Percentiles rank a stretch among this genome's conserved stretches.
Conservation (phyloP, 2,888 invertebrate genomes). For the Drosophila gaucha region DNA sequence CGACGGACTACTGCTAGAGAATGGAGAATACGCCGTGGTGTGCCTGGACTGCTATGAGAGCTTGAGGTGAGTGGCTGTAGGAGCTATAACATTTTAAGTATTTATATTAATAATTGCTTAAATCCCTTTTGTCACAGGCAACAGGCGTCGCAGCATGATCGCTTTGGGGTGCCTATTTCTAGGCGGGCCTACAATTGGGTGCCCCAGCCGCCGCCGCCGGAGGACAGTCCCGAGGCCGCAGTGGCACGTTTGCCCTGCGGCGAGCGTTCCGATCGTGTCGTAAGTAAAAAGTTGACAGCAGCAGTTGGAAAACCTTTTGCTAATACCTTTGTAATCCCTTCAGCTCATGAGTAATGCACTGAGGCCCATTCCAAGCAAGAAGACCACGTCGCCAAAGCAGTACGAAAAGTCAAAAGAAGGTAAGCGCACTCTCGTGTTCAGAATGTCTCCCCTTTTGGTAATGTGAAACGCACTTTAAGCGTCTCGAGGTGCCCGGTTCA, state of each 20-base stretch:
- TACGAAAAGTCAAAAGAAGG: constrained; percentile 85
- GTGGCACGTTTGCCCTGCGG: constrained; percentile 94
- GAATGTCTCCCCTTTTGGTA: constrained; percentile 34
- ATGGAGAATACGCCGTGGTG: constrained; percentile 95
- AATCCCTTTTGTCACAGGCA: constrained; percentile 86
- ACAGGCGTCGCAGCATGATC: constrained; percentile 94
- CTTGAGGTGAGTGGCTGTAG: constrained; percentile 87
- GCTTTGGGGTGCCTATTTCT: constrained; percentile 95
- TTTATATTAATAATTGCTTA: not conserved
- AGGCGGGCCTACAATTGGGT: constrained; percentile 98
- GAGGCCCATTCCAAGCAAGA: constrained; percentile 86
- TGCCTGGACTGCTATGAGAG: constrained; percentile 97
- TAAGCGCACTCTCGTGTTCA: constrained; percentile 68
- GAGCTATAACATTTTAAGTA: not conserved
- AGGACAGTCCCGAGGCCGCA: constrained; percentile 94
- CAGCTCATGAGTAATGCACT: constrained; percentile 84
- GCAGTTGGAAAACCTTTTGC: not conserved
- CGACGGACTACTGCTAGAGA: constrained; percentile 93
- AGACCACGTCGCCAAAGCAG: constrained; percentile 88
- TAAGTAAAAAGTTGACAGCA: constrained; percentile 57
- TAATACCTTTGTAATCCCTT: constrained; percentile 9
- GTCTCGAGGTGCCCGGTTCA: constrained; percentile 56
- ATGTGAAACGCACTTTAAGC: constrained; percentile 55
- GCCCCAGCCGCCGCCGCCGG: constrained; percentile 95
- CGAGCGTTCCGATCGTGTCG: constrained; percentile 92